Base-by-base conservation (phyloP, 1,140 invertebrate genomes). In the Eumeta japonica region DNA sequence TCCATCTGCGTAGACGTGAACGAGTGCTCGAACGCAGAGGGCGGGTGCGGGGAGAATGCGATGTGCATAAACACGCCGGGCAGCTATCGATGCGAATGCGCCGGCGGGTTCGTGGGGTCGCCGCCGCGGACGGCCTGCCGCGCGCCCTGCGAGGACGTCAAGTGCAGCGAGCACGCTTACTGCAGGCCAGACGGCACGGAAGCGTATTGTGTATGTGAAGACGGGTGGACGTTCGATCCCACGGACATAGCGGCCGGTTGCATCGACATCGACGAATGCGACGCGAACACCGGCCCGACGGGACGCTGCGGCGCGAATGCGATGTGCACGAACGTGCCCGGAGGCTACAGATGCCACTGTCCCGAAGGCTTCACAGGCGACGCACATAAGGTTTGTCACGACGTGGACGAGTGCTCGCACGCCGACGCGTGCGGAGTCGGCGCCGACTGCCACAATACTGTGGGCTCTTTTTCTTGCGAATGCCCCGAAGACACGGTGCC, bases 181-280 rank as follows among this genome's bases (percentile, higher is more conserved):
- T 96, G 92, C 54, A 92, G 93, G 60, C 83, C 88, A 0, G 89
- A 94, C 46, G 90, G 89, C 17, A 81, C 85, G 29, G 91, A 94
- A 66, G 91, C 90, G 1, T 93, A 91, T 53, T 96, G 92, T 48
- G 88, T 94, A 30, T 96, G 92, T 57, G 89, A 96, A 58, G 88
- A 92, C 35, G 92, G 92, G 0, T 95, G 90, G 89, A 93, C 89
- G 1, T 95, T 90, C 55, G 86, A 94, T 75, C 92, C 92, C 0
- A 84, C 77, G 39, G 89, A 95, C 54, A 89, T 94, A 40, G 80
- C 87, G 0, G 89, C 89, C 24, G 92, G 92, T 38, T 95, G 92
- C 59, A 83, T 92, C 39, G 92, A 96, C 70, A 88, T 98, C 42
- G 84, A 98, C 62, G 95, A 98, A 77, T 98, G 95, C 61, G 89